Evolutionary conservation across 2,797 vertebrate species (phyloP), one percentile per base, ranked within the genome.

Genomic region (Betta splendens): DNA sequence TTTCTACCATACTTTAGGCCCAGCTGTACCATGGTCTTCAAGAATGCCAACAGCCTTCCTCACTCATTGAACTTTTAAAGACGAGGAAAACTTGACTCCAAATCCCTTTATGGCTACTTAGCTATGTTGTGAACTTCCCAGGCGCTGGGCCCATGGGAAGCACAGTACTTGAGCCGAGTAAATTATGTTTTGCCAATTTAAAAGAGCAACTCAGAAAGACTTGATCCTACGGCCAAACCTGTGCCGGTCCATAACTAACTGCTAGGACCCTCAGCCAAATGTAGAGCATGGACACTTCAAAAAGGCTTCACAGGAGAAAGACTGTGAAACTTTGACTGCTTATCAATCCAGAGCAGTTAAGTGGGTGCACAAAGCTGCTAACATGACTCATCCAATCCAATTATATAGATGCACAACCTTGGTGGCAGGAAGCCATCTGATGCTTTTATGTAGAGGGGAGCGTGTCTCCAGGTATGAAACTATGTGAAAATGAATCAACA

Each of bases 321-420:
- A 48, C 42, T 53, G 48, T 5, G 40, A 17, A n/a, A 42, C 54
- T 45, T 32, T 43, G 29, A 35, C 55, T 23, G 43, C 55, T 64
- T 59, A 63, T 64, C 37, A 46, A 51, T 44, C 17, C 17, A 35
- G 61, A 60, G 49, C 47, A 43, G 40, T 63, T 46, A 61, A 78
- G 62, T 47, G 38, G 40, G 55, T 73, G 60, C 62, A 54, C 71
- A 79, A 83, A 81, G 77, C 84, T 79, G 65, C 64, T 53, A 72
- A 82, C 66, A 54, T 51, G 77, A 89, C 79, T 83, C 58, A 64
- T 47, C 69, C 85, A 59, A 87, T 82, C 80, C 78, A 84, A 82
- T 87, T 87, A 85, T 46, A 80, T 50, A 69, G 76, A 26, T 65
- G 69, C 55, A 48, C 55, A 77, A 78, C 69, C 38, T 35, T 9